Evolutionary conservation across 2,888 invertebrate genomes (phyloP).

Genomic region (Lithophane socia): DNA sequence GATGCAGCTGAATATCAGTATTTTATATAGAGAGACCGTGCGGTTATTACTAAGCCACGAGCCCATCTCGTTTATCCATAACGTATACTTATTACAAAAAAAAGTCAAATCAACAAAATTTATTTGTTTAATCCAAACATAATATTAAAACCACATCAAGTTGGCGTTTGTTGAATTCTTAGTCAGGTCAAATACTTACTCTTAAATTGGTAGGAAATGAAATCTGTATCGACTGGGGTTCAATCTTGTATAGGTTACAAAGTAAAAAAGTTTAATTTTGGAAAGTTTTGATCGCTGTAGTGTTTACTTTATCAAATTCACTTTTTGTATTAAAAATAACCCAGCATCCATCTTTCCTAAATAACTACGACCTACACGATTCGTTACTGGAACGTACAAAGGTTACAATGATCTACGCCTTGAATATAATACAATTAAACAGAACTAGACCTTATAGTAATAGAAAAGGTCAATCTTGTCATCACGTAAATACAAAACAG

Average conservation of each 20-base stretch:
- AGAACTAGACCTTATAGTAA: background rate
- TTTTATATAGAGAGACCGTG: too few species aligned
- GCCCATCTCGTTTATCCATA: too few species aligned
- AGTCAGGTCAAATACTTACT: background rate
- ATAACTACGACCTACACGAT: background rate
- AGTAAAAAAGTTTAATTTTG: background rate
- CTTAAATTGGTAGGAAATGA: background rate
- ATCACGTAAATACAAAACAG: background rate
- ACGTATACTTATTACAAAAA: too few species aligned
- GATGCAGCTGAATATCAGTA: too few species aligned
- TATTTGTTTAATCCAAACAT: too few species aligned
- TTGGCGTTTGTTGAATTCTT: background rate
- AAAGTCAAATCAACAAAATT: too few species aligned
- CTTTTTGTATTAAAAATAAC: background rate
- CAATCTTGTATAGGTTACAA: background rate
- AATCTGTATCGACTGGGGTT: background rate
- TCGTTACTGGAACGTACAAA: background rate
- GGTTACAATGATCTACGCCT: background rate
- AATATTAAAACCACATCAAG: background rate
- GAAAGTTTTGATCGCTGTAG: background rate
- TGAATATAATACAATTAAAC: conserved; percentile 1
- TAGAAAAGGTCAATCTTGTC: conserved; percentile 7
- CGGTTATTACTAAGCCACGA: too few species aligned
- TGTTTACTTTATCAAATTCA: background rate
- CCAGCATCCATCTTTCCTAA: background rate